Conservation (phyloP, 2,797 vertebrate genomes). For the Lateolabrax maculatus region DNA sequence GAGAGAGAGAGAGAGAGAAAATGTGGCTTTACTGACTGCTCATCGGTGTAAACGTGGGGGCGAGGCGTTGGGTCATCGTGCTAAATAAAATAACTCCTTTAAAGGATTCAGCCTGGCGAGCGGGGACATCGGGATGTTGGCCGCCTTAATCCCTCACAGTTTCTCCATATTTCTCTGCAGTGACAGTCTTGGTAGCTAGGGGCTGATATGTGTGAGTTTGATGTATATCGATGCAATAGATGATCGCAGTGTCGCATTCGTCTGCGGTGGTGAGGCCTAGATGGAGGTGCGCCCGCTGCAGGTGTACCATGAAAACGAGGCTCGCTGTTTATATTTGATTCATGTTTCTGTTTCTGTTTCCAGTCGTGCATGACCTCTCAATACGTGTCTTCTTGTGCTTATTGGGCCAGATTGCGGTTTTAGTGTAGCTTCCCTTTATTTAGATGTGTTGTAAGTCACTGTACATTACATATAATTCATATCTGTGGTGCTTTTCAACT, state of each 20-base stretch:
- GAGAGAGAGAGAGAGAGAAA: too few relatives aligned
- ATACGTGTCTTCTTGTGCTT: rapidly evolving
- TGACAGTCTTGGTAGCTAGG: not conserved
- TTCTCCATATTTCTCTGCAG: rapidly evolving
- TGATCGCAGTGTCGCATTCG: constrained; percentile 66
- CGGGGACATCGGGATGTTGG: not conserved
- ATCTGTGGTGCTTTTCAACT: not conserved
- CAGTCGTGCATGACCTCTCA: too few relatives aligned
- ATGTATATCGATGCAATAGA: not conserved
- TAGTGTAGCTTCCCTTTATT: not conserved
- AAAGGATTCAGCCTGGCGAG: constrained; percentile 33
- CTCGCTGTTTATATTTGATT: not conserved
- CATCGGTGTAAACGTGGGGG: not conserved
- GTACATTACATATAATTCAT: not conserved
- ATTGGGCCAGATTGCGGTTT: not conserved
- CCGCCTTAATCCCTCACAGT: not conserved
- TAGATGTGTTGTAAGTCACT: not conserved
- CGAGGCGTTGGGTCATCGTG: constrained; percentile 19
- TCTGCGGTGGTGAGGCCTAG: constrained; percentile 65
- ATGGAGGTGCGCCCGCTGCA: constrained; percentile 35
- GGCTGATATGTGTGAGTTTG: not conserved
- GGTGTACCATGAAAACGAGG: constrained; percentile 16
- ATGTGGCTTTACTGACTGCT: not conserved
- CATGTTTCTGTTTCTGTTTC: constrained; percentile 39
- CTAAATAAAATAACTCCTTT: not conserved